A percentile compares a stretch with the other conserved stretches of the same genome.
Evolutionary conservation across 2,888 invertebrate genomes (phyloP).

Genomic region (Oxytorus armatus): DNA sequence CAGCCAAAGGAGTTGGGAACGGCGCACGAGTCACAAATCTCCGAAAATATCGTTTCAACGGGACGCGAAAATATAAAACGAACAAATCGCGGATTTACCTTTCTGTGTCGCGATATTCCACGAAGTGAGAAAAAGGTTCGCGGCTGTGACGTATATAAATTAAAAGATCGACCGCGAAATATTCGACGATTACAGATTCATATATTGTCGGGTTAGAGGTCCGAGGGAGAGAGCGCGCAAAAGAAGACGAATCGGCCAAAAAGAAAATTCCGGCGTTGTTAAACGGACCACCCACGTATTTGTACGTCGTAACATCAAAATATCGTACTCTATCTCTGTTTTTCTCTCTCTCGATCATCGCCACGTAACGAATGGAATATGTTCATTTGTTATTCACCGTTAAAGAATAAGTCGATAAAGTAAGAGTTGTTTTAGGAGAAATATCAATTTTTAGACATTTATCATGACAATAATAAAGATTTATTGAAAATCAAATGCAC

Average conservation of each 20-base stretch:
- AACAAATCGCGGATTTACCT: constrained; percentile 5
- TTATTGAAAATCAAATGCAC: too few relatives aligned
- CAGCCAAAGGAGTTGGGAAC: constrained; percentile 26
- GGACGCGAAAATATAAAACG: too few relatives aligned
- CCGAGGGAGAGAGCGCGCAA: background rate
- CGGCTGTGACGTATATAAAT: background rate
- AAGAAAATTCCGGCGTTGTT: constrained; percentile 10
- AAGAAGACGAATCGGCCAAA: constrained; percentile 2
- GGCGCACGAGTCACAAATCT: constrained; percentile 14
- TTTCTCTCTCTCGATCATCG: too few relatives aligned
- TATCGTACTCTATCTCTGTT: constrained; percentile 5
- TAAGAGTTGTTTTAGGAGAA: too few relatives aligned
- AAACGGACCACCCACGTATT: constrained; percentile 48
- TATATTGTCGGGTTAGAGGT: background rate
- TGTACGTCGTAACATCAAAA: constrained; percentile 10
- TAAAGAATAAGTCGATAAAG: constrained; percentile 37
- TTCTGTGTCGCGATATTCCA: constrained; percentile 4
- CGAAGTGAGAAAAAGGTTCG: background rate
- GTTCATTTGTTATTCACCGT: constrained; percentile 30
- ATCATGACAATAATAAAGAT: too few relatives aligned
- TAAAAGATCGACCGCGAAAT: constrained; percentile 29
- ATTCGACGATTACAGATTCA: constrained; percentile 18
- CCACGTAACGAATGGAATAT: background rate
- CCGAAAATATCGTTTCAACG: constrained; percentile 46
- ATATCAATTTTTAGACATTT: too few relatives aligned